Conservation (phyloP, 1,140 invertebrate genomes). For the Gryllus bimaculatus region DNA sequence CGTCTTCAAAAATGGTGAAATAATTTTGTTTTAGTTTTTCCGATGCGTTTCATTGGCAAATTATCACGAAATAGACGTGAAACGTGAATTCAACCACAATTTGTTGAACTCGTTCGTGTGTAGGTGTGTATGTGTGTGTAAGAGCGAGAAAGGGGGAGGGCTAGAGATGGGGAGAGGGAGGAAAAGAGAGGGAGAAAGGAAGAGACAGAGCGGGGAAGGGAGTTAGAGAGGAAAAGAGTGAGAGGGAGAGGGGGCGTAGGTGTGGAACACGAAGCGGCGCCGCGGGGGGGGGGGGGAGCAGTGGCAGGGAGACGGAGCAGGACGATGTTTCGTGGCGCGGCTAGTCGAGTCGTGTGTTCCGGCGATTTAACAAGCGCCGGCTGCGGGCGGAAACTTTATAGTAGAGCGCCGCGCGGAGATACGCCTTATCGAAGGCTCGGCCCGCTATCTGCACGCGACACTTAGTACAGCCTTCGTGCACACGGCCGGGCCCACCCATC, state of each 20-base stretch:
- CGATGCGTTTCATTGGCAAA: too few species aligned
- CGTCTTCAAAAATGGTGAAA: too few species aligned
- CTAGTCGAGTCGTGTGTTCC: neutral
- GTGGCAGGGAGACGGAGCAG: neutral
- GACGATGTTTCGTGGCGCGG: neutral
- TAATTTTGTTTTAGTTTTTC: too few species aligned
- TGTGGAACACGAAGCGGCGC: neutral
- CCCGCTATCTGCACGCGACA: neutral
- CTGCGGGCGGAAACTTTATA: constrained; percentile 1
- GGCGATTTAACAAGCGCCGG: neutral
- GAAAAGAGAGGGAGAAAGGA: too few species aligned
- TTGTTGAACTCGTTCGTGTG: too few species aligned
- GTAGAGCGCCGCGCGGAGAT: neutral
- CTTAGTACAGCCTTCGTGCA: neutral
- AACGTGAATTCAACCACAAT: too few species aligned
- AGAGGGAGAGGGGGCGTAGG: neutral
- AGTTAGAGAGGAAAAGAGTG: too few species aligned
- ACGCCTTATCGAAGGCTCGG: neutral
- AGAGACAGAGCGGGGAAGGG: too few species aligned
- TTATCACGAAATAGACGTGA: too few species aligned
- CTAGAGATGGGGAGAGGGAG: too few species aligned
- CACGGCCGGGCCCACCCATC: neutral
- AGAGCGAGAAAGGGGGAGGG: too few species aligned
- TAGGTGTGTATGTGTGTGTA: too few species aligned
- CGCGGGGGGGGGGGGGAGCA: neutral